These are phyloP conservation scores for Lacerta bilineata DNA, from an alignment of 2,797 vertebrate genomes.

Conservation along the genomic window DNA sequence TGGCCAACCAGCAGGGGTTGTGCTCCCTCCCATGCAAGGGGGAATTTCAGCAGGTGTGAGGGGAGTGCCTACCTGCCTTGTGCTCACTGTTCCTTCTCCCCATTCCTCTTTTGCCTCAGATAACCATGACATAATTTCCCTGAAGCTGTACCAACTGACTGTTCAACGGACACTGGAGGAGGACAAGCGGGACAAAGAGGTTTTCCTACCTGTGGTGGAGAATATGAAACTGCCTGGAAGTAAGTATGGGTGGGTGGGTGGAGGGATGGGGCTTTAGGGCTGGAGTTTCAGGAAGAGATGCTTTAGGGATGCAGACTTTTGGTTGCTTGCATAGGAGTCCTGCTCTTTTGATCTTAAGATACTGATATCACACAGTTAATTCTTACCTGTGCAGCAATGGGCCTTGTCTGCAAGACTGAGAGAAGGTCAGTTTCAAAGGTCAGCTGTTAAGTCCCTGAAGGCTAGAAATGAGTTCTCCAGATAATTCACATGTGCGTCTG, in stretches of 20 bases:
- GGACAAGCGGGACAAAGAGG: constrained; percentile 87
- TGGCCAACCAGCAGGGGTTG: neutral
- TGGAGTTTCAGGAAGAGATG: neutral
- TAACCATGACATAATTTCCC: constrained; percentile 94
- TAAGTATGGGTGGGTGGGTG: constrained; percentile 59
- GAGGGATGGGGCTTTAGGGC: neutral
- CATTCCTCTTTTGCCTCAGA: constrained; percentile 76
- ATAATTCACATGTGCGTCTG: neutral
- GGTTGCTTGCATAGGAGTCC: neutral
- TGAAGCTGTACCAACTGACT: constrained; percentile 95
- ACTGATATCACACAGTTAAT: neutral
- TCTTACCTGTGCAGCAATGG: neutral
- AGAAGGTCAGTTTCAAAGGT: neutral
- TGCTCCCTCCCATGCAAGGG: neutral
- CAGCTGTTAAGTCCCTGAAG: neutral
- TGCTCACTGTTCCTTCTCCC: rapidly evolving
- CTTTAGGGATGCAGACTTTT: no score
- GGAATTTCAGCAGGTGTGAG: neutral
- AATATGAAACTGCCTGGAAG: constrained; percentile 89
- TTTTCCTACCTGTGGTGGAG: constrained; percentile 92
- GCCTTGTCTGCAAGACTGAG: neutral
- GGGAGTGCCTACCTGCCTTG: rapidly evolving
- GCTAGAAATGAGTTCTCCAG: neutral
- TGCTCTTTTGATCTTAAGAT: no score
- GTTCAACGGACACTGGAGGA: constrained; percentile 88